These are phyloP conservation scores for Heterohyrax brucei DNA, from an alignment of 2,797 vertebrate species.

Conservation along the genomic window DNA sequence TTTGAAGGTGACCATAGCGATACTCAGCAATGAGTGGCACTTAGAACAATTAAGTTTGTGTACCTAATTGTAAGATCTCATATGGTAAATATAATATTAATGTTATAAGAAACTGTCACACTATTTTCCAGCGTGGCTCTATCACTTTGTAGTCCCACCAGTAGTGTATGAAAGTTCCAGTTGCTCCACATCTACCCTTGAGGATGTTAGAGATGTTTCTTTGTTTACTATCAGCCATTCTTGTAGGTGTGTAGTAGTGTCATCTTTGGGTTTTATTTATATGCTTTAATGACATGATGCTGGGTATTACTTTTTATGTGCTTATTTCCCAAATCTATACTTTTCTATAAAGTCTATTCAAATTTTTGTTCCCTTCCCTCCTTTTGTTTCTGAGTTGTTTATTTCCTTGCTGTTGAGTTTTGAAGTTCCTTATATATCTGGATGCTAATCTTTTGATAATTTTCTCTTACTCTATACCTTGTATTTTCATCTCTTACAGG, in stretches of 20 bases:
- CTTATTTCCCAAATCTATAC: background rate
- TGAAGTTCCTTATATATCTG: too few relatives aligned
- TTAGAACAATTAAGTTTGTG: too few relatives aligned
- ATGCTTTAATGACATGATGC: background rate
- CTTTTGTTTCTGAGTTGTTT: background rate
- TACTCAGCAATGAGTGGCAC: too few relatives aligned
- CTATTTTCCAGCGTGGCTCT: background rate
- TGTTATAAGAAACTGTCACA: background rate
- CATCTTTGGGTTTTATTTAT: background rate
- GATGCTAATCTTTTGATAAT: too few relatives aligned
- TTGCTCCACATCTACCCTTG: background rate
- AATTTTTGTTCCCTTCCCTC: background rate
- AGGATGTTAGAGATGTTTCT: background rate
- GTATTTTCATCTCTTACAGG: too few relatives aligned
- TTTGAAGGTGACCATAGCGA: too few relatives aligned
- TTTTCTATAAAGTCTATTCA: background rate
- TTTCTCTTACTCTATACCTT: too few relatives aligned
- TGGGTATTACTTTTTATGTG: background rate
- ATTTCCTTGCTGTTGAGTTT: background rate
- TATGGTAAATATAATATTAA: background rate
- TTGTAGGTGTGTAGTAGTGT: background rate
- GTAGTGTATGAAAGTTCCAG: background rate
- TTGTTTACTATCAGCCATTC: too few relatives aligned
- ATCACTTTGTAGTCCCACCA: too few relatives aligned
- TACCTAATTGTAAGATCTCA: too few relatives aligned